phyloP scores from a whole-genome alignment of 2,113 vertebrate genomes.

The Nasalis larvatus region DNA sequence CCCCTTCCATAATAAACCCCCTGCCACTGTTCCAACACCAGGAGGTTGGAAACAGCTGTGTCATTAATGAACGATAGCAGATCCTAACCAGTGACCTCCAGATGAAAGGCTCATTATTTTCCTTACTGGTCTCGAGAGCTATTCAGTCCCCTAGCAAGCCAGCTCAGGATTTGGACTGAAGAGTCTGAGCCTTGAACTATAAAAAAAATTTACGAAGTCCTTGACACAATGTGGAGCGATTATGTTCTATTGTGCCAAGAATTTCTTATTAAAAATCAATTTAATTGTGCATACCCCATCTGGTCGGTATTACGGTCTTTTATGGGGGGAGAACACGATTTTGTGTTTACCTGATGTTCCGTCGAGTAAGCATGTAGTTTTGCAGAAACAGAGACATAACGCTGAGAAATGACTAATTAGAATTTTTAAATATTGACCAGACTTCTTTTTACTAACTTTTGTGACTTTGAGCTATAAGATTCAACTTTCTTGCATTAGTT shows the following conservation, averaged over 20 bases:
- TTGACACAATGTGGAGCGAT: constrained; percentile 74
- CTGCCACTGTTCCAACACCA: constrained; percentile 48
- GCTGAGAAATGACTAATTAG: constrained; percentile 55
- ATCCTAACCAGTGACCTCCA: constrained; percentile 57
- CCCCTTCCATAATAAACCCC: constrained; percentile 49
- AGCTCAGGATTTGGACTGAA: constrained; percentile 53
- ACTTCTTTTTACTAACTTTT: constrained; percentile 9
- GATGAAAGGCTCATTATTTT: constrained; percentile 74
- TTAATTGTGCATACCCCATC: constrained; percentile 73
- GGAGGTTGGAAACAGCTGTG: constrained; percentile 53
- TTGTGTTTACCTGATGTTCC: constrained; percentile 63
- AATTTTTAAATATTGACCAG: constrained; percentile 31
- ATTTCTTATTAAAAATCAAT: constrained; percentile 79
- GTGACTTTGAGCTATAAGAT: not conserved
- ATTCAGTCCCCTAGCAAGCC: constrained; percentile 22
- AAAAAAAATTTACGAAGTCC: constrained; percentile 64
- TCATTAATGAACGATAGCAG: constrained; percentile 64
- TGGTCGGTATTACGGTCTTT: constrained; percentile 72
- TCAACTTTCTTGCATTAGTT: not conserved
- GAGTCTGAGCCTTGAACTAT: constrained; percentile 71
- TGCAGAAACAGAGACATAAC: constrained; percentile 24
- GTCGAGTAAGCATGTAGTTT: not conserved
- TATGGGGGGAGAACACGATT: not conserved
- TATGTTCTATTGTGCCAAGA: constrained; percentile 74
- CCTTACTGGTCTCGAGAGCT: constrained; percentile 62